Evolutionary conservation across 2,113 vertebrate species (phyloP), one percentile per base, ranked within the genome.

Genomic region (Myocastor coypus): DNA sequence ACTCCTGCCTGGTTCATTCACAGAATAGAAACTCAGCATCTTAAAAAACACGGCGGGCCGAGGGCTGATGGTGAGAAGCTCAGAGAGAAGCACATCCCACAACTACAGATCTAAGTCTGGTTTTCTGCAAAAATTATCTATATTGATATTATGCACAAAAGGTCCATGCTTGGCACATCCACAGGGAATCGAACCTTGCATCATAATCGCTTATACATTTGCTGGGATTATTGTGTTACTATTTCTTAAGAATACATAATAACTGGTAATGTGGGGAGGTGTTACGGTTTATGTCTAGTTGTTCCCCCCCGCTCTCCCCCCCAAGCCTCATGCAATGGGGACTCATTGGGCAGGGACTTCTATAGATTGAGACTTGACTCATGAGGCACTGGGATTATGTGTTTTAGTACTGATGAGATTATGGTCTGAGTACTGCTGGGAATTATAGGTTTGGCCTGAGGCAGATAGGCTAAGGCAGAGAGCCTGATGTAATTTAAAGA

Each of bases 231-330:
- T 78, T 64, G 66, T 32, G n/a, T 59, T 57, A 42, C 26, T 75
- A 42, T 75, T 34, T 63, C 83, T 77, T 69, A 55, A 78, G 46
- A 83, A 55, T 92, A 64, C 92, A 78, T 50, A 91, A 82, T 73
- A 89, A 63, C 24, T 88, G 55, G 22, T 42, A 50, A 91, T 77
- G 93, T 10, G 32, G 14, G 0, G 8, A n/a, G n/a, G n/a, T n/a
- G n/a, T n/a, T n/a, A n/a, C n/a, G n/a, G n/a, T n/a, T n/a, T n/a
- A n/a, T n/a, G n/a, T n/a, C n/a, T n/a, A n/a, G n/a, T n/a, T n/a
- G n/a, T n/a, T n/a, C n/a, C n/a, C n/a, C n/a, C n/a, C n/a, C n/a
- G n/a, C n/a, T n/a, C n/a, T n/a, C n/a, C n/a, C n/a, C n/a, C n/a
- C n/a, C n/a, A n/a, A n/a, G n/a, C n/a, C n/a, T n/a, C n/a, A n/a